Base-by-base conservation (phyloP, 1,140 invertebrate genomes). In the Reticulitermes speratus region DNA sequence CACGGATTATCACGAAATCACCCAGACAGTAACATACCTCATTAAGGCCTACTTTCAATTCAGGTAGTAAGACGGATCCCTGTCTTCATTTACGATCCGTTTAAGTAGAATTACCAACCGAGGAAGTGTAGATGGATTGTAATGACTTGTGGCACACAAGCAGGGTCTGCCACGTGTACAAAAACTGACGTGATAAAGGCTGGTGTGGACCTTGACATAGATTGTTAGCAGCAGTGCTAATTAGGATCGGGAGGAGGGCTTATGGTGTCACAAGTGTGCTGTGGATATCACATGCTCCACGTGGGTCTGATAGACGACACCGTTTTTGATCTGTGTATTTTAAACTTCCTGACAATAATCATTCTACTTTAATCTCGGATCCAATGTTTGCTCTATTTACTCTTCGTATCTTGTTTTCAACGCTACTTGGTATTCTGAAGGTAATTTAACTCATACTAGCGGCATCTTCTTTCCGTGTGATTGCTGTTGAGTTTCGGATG, bases 301-400 rank as follows among this genome's bases (percentile, higher is more conserved):
- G n/a, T 75, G n/a, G 65, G 19, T 12, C 65, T 75, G 25, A 25
- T 75, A 75, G 25, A 75, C n/a, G 9, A 75, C 25, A 30, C 25
- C 25, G 7, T 25, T 11, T 55, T 21, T 55, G 52, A 12, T 48
- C 8, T 55, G 52, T 55, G 52, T 55, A 55, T 55, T 55, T 55
- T 55, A 25, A 19, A 75, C 65, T 75, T 75, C 65, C 65, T 75
- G 65, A 30, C 65, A 75, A 30, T 75, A 25, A 75, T 30, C 25
- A 30, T 30, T 30, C 7, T 30, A 25, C 25, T 25, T 75, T 30
- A 75, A 75, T 75, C n/a, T 75, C 65, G 25, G n/a, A 75, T 25
- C n/a, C 65, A 75, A 30, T 75, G n/a, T 75, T n/a, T 75, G 14
- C 65, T 30, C 65, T n/a, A 75, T 75, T 75, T 75, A 75, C 65